These are phyloP conservation scores for Vireo griseus DNA, from an alignment of 2,797 vertebrate genomes.

Conservation along the genomic window DNA sequence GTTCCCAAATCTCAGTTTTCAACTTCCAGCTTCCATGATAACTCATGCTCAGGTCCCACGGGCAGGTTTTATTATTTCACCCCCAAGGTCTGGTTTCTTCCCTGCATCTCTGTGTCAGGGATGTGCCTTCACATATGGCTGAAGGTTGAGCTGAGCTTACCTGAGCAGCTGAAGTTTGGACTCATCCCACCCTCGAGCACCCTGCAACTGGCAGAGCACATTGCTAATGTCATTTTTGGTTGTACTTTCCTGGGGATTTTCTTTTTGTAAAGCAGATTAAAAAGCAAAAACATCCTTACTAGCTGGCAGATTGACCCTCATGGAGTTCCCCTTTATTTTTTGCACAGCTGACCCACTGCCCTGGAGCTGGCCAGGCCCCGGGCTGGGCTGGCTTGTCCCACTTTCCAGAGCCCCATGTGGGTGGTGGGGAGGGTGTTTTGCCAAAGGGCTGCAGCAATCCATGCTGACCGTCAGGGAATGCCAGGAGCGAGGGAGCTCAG, in stretches of 20 bases:
- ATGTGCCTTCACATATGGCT: rapidly evolving
- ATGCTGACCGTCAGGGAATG: neutral
- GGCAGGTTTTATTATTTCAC: neutral
- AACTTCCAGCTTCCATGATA: neutral
- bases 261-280: neutral
- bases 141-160: neutral
- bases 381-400: neutral
- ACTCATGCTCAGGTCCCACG: rapidly evolving
- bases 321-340: neutral
- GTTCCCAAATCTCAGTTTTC: neutral
- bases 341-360: neutral
- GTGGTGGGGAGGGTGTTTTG: neutral
- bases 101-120: neutral
- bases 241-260: neutral
- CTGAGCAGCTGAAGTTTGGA: neutral
- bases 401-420: neutral
- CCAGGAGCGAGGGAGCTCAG: neutral
- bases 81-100: neutral
- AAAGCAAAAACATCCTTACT: rapidly evolving
- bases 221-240: rapidly evolving
- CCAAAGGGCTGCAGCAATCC: rapidly evolving
- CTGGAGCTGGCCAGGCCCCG: neutral
- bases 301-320: neutral
- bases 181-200: neutral
- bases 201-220: neutral